Evolutionary conservation across 2,797 vertebrate genomes (phyloP).

Genomic region (Chaetophractus vellerosus): DNA sequence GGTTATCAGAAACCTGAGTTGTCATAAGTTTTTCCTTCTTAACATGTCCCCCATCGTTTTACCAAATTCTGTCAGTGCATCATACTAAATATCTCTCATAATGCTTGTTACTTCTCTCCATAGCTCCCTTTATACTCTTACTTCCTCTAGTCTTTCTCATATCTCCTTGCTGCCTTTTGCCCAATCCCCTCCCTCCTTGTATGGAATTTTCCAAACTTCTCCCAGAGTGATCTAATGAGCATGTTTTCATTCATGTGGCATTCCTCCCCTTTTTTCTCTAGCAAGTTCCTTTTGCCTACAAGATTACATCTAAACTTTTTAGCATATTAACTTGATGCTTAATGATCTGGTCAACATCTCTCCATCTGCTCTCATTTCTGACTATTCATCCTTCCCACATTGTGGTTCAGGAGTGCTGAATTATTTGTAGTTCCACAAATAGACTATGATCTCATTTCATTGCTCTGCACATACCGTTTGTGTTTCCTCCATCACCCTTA

Average conservation of each 20-base stretch:
- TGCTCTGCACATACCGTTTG: background rate
- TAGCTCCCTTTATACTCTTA: background rate
- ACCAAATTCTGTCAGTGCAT: slow-evolving; percentile 50
- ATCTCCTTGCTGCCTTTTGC: background rate
- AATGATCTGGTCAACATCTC: slow-evolving; percentile 15
- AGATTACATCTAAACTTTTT: slow-evolving; percentile 17
- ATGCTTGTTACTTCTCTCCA: slow-evolving; percentile 45
- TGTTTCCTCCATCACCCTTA: slow-evolving; percentile 32
- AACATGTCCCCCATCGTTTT: background rate
- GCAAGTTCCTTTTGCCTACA: slow-evolving; percentile 12
- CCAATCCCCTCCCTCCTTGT: background rate
- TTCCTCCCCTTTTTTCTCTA: background rate
- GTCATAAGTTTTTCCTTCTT: slow-evolving; percentile 46
- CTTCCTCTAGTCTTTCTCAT: slow-evolving; percentile 33
- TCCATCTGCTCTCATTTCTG: slow-evolving; percentile 42
- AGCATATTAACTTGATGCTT: background rate
- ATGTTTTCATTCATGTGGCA: background rate
- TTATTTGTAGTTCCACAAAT: slow-evolving; percentile 6
- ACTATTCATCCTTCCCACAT: background rate
- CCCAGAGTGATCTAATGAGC: background rate
- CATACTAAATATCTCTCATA: slow-evolving; percentile 22
- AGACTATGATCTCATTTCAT: background rate
- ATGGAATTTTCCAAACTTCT: background rate
- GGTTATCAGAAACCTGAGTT: slow-evolving; percentile 41
- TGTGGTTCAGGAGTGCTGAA: slow-evolving; percentile 53